Percentiles rank a stretch among this genome's conserved stretches.
Conservation (phyloP, 2,113 vertebrate species). For the Macaca fascicularis region T2T-MFA8v1.1 NC_088375.1:120139501-120140000, state of each 20-base stretch:
- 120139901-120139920: constrained; percentile 54
- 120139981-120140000: background rate
- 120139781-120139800: background rate
- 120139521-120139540: background rate
- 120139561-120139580: constrained; percentile 23
- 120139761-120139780: background rate
- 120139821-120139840: background rate
- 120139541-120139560: background rate
- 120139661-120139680: background rate
- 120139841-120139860: background rate
- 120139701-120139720: background rate
- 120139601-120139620: background rate
- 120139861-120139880: background rate
- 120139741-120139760: fast-evolving
- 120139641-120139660: background rate
- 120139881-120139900: constrained; percentile 45
- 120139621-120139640: background rate
- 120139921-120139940: constrained; percentile 74
- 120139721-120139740: background rate
- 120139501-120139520: background rate
- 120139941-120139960: constrained; percentile 63
- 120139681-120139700: background rate
- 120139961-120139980: background rate
- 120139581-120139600: background rate
- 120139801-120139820: fast-evolving